Conservation (phyloP, 1,140 invertebrate species). For the Eriocheir sinensis region DNA sequence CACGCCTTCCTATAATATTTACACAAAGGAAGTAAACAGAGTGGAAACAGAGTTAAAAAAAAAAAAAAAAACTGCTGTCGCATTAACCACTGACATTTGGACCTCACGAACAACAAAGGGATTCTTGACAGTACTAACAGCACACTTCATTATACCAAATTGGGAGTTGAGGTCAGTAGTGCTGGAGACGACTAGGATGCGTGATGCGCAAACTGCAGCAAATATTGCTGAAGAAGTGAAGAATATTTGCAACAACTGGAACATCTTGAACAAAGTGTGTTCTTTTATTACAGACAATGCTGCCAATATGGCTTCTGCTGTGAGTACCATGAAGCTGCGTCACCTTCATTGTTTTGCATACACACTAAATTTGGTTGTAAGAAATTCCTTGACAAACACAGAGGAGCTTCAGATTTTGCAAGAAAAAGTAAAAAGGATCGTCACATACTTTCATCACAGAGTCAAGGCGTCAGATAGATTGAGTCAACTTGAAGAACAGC, state of each 20-base stretch:
- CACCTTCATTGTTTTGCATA: conserved; percentile 17
- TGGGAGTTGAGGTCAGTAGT: neutral
- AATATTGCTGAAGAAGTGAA: conserved; percentile 27
- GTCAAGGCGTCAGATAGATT: conserved; percentile 21
- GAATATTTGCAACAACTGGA: neutral
- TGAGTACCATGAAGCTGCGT: neutral
- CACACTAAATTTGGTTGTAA: neutral
- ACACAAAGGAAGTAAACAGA: too few relatives aligned
- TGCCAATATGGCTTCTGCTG: conserved; percentile 1
- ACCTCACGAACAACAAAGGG: neutral
- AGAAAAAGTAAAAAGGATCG: conserved; percentile 42
- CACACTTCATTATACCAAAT: neutral
- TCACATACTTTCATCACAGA: conserved; percentile 40
- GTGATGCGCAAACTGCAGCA: neutral
- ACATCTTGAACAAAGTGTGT: neutral
- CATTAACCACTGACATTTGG: conserved; percentile 1
- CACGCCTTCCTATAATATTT: too few relatives aligned
- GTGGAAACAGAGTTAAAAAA: too few relatives aligned
- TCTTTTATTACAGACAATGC: conserved; percentile 17
- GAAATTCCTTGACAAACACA: neutral
- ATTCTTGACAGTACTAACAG: neutral
- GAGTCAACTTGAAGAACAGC: neutral
- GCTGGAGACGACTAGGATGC: neutral
- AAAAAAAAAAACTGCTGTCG: too few relatives aligned
- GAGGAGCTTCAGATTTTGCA: neutral